phyloP scores from a whole-genome alignment of 1,140 invertebrate genomes.

The Drosophila kepulauana region DNA sequence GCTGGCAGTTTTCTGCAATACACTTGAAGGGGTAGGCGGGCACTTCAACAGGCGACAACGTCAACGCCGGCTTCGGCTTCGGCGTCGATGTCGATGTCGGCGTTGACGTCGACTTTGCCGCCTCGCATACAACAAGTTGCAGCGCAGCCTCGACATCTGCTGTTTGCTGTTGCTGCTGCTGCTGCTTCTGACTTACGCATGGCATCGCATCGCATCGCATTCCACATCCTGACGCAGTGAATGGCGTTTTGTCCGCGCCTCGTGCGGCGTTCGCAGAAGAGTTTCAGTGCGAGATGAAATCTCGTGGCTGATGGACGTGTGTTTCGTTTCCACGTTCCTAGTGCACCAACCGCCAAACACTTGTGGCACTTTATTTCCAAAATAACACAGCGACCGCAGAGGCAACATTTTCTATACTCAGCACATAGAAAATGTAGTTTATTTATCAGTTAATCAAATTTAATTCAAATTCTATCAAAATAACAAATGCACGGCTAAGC shows the following conservation, averaged over 20 bases:
- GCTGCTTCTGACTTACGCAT: constrained; percentile 8
- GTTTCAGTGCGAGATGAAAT: constrained; percentile 85
- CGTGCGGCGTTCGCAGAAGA: constrained; percentile 54
- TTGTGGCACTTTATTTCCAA: constrained; percentile 37
- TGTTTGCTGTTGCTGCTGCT: constrained; percentile 27
- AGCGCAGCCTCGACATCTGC: constrained; percentile 41
- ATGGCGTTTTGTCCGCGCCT: constrained; percentile 61
- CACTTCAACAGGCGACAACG: constrained; percentile 48
- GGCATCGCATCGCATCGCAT: constrained; percentile 34
- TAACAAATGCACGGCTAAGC: constrained; percentile 30
- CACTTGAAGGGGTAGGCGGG: constrained; percentile 26
- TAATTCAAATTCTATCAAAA: constrained; percentile 19
- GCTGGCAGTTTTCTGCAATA: constrained; percentile 74
- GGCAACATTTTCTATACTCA: constrained; percentile 15
- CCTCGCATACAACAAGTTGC: constrained; percentile 73
- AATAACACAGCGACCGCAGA: constrained; percentile 4
- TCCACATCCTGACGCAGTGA: constrained; percentile 64
- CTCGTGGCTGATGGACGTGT: constrained; percentile 85
- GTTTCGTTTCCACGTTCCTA: constrained; percentile 71
- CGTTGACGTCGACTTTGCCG: constrained; percentile 5
- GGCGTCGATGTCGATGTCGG: not conserved
- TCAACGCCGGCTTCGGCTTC: not conserved
- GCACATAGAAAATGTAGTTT: constrained; percentile 49
- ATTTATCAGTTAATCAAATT: constrained; percentile 8
- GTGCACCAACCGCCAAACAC: constrained; percentile 40